phyloP scores from a whole-genome alignment of 2,888 invertebrate genomes.

The Acanthosepion esculentum region DNA sequence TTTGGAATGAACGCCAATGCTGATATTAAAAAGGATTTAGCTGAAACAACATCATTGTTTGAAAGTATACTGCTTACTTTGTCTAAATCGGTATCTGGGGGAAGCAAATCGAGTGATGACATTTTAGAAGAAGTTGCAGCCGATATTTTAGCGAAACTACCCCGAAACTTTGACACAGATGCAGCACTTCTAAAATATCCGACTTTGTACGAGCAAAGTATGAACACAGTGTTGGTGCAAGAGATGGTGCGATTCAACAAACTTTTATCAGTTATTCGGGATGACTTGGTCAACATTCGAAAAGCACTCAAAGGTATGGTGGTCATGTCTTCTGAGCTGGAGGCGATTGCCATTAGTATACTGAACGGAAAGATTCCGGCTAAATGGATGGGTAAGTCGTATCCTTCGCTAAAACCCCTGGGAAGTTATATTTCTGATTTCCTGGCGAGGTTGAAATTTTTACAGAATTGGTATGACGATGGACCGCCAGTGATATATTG shows the following conservation, averaged over 20 bases:
- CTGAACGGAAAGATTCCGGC: slow-evolving; percentile 81
- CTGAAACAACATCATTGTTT: slow-evolving; percentile 72
- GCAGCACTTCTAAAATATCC: slow-evolving; percentile 66
- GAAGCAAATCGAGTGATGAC: slow-evolving; percentile 83
- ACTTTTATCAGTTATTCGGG: slow-evolving; percentile 63
- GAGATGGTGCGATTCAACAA: slow-evolving; percentile 73
- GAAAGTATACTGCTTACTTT: slow-evolving; percentile 72
- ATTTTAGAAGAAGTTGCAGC: slow-evolving; percentile 84
- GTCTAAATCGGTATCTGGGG: slow-evolving; percentile 57
- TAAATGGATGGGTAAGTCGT: slow-evolving; percentile 72
- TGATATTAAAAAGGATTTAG: slow-evolving; percentile 74
- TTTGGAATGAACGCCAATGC: slow-evolving; percentile 74
- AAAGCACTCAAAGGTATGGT: slow-evolving; percentile 82
- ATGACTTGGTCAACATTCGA: slow-evolving; percentile 63
- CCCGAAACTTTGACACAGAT: slow-evolving; percentile 67
- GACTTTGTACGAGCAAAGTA: slow-evolving; percentile 68
- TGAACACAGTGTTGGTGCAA: slow-evolving; percentile 74
- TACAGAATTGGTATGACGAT: slow-evolving; percentile 74
- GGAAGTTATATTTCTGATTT: slow-evolving; percentile 72
- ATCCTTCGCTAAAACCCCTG: slow-evolving; percentile 73
- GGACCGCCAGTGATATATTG: slow-evolving; percentile 71
- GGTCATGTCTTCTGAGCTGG: slow-evolving; percentile 87
- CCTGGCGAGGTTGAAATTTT: slow-evolving; percentile 63
- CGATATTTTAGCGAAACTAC: slow-evolving; percentile 81
- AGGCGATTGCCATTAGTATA: slow-evolving; percentile 87